Evolutionary conservation across 2,888 invertebrate genomes (phyloP).

Genomic region (Diogma glabrata): DNA sequence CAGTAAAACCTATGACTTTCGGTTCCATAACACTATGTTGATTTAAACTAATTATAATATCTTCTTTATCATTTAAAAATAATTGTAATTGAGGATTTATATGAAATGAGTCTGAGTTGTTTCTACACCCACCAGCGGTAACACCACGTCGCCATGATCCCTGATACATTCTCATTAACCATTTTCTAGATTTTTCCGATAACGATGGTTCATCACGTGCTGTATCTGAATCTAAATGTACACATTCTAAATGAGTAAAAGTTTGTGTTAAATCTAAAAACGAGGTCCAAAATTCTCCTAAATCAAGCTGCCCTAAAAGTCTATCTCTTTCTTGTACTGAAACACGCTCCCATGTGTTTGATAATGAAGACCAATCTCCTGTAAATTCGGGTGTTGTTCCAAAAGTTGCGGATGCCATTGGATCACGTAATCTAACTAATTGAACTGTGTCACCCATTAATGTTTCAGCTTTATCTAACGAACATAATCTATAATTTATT

Average conservation of each 20-base stretch:
- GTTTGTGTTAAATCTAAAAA: constrained; percentile 71
- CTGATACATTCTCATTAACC: constrained; percentile 80
- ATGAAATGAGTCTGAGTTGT: constrained; percentile 75
- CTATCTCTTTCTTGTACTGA: constrained; percentile 61
- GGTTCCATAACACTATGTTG: constrained; percentile 88
- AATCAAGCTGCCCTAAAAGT: constrained; percentile 49
- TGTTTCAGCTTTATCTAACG: constrained; percentile 45
- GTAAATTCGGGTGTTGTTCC: constrained; percentile 51
- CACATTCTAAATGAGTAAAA: constrained; percentile 71
- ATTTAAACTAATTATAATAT: constrained; percentile 73
- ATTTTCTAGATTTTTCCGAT: constrained; percentile 58
- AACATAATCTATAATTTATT: constrained; percentile 66
- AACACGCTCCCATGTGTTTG: constrained; percentile 66
- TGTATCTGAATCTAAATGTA: constrained; percentile 78
- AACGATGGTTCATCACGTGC: constrained; percentile 73
- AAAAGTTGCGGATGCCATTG: constrained; percentile 42
- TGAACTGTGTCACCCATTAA: constrained; percentile 58
- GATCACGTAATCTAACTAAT: constrained; percentile 58
- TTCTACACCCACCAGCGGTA: constrained; percentile 80
- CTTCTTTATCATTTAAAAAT: constrained; percentile 65
- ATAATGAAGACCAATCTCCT: constrained; percentile 57
- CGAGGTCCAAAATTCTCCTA: constrained; percentile 73
- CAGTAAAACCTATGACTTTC: constrained; percentile 84
- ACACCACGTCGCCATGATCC: constrained; percentile 80
- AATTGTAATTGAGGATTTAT: constrained; percentile 85